Evolutionary conservation across 2,797 vertebrate genomes (phyloP).

Genomic region (Vespertilio murinus): DNA sequence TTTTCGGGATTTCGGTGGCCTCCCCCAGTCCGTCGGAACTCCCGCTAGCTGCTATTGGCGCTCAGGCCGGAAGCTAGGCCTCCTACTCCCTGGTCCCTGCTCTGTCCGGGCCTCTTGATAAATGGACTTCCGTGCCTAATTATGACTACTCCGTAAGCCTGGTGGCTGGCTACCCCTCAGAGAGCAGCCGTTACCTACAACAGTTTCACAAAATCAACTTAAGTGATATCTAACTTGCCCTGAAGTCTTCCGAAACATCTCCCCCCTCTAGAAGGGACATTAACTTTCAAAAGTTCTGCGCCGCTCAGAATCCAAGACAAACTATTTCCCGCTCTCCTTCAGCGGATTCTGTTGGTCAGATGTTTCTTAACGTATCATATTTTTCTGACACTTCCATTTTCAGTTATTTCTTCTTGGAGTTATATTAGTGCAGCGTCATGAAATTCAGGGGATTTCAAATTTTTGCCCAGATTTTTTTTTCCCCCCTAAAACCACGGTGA

Average conservation of each 20-base stretch:
- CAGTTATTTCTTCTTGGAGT: constrained; percentile 5
- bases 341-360: background rate
- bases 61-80: background rate
- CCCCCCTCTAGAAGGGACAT: background rate
- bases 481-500: background rate
- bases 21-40: background rate
- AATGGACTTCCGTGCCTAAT: background rate
- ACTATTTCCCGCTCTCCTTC: background rate
- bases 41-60: background rate
- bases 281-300: constrained; percentile 20
- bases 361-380: background rate
- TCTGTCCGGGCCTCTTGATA: background rate
- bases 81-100: background rate
- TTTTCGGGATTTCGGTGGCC: background rate
- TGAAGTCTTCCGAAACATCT: background rate
- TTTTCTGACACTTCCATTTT: background rate
- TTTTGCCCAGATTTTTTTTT: background rate
- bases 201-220: background rate
- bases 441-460: constrained; percentile 33
- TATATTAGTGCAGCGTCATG: background rate
- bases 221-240: background rate
- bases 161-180: background rate
- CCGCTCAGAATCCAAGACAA: background rate
- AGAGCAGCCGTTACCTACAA: background rate
- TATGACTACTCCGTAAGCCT: background rate